Base-by-base conservation (phyloP, 2,888 invertebrate genomes). In the Metacarcinus magister region DNA sequence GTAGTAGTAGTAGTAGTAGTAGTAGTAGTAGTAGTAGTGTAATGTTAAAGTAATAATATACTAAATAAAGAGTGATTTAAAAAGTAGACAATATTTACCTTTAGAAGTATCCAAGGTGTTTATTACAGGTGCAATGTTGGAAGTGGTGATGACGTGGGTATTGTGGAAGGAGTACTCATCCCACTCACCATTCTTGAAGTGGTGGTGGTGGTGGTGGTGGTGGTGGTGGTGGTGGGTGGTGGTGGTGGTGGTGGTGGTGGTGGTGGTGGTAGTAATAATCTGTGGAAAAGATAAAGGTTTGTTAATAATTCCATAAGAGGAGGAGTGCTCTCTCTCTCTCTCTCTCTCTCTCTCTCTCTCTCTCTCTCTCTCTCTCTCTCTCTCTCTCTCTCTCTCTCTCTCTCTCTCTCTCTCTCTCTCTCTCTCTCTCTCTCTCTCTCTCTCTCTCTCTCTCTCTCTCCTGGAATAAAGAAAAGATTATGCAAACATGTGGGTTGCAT, bases 391-490 rank as follows among this genome's bases (percentile, higher is more conserved):
- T 82, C 82, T 82, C 82, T 82, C 82, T 82, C 82, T 82, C 82
- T 87, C 28, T 87, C 89, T 87, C 89, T 87, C 89, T 87, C 89
- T 87, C 89, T 87, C 89, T 87, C 89, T 87, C 89, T 87, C 89
- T 87, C 89, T 87, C 89, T 87, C 89, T 87, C 89, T 87, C 89
- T 87, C 89, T 87, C 89, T 87, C 89, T 87, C 89, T 87, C 32
- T 39, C 90, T 23, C 43, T 44, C 90, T 44, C 90, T 44, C 32
- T 23, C 90, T 44, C 43, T 44, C 90, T 44, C 43, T 44, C 90
- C 19, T 60, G 46, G 46, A 46, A 46, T 46, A 46, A 23, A 82
- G 82, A 82, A 23, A 13, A 82, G 3, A 13, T 82, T 4, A 23
- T 28, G 82, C 43, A 43, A 43, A 43, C 13, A 43, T 7, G 43